A percentile compares a stretch with the other conserved stretches of the same genome.
phyloP scores from a whole-genome alignment of 2,888 invertebrate species.

The Papilio elwesi region DNA sequence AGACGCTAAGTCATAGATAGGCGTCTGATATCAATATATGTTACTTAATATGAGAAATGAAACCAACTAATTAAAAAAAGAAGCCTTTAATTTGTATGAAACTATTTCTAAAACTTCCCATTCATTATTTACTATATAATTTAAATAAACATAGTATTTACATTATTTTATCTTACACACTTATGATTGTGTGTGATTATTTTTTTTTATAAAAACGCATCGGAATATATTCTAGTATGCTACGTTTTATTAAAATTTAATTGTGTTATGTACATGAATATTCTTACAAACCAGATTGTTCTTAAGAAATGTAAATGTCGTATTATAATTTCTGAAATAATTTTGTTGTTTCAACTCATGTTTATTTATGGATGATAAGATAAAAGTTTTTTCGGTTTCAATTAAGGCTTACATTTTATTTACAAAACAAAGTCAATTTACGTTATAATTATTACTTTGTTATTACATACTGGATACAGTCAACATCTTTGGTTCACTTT shows the following conservation, averaged over 20 bases:
- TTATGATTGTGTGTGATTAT: background rate
- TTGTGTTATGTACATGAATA: constrained; percentile 11
- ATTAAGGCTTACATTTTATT: background rate
- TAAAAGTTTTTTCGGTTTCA: constrained; percentile 15
- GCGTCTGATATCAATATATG: too few relatives aligned
- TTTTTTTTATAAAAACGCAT: background rate
- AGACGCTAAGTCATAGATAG: too few relatives aligned
- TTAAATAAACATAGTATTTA: too few relatives aligned
- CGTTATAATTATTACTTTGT: background rate
- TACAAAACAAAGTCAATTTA: background rate
- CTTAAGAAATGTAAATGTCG: constrained; percentile 26
- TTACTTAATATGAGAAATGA: too few relatives aligned
- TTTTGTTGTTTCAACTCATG: constrained; percentile 29
- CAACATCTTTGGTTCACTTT: too few relatives aligned
- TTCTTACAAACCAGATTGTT: constrained; percentile 9
- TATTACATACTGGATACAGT: too few relatives aligned
- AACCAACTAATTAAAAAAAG: too few relatives aligned
- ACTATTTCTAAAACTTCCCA: too few relatives aligned
- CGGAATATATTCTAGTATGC: background rate
- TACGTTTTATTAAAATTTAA: constrained; percentile 6
- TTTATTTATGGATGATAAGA: constrained; percentile 35
- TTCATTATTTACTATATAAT: too few relatives aligned
- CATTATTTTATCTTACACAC: background rate
- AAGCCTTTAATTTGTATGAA: too few relatives aligned
- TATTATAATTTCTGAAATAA: constrained; percentile 30